Conservation (phyloP, 2,888 invertebrate species). For the Idaea straminata region DNA sequence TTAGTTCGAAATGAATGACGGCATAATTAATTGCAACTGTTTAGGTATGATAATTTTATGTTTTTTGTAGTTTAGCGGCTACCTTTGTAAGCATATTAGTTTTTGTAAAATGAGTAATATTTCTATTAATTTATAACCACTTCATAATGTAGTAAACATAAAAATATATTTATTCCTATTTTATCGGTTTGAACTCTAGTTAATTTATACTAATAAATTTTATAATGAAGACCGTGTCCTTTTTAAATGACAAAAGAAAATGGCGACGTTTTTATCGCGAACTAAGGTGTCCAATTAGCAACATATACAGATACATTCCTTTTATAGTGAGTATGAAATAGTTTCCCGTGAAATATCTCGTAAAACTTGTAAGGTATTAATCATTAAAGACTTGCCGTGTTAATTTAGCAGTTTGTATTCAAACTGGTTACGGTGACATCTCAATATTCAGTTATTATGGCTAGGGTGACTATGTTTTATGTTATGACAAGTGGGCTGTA, state of each 20-base stretch:
- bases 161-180: not conserved
- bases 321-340: conserved; percentile 40
- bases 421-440: conserved; percentile 62
- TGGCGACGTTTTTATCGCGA: no score
- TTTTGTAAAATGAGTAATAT: not conserved
- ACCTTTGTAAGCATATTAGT: not conserved
- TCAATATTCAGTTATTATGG: conserved; percentile 58
- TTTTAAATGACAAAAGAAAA: no score
- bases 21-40: not conserved
- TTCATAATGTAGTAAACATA: not conserved
- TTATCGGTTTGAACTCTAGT: not conserved
- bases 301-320: conserved; percentile 40
- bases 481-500: conserved; percentile 25
- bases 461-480: conserved; percentile 22
- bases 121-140: not conserved
- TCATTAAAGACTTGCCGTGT: conserved; percentile 61
- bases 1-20: conserved; percentile 2
- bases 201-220: no score
- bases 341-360: conserved; percentile 54
- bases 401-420: conserved; percentile 69
- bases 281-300: no score
- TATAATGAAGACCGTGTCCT: no score
- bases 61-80: not conserved
- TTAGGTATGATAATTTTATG: conserved; percentile 4
- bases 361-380: conserved; percentile 48